These are phyloP conservation scores for Lordiphosa collinella DNA, from an alignment of 1,140 invertebrate species.

Conservation along the genomic window DNA sequence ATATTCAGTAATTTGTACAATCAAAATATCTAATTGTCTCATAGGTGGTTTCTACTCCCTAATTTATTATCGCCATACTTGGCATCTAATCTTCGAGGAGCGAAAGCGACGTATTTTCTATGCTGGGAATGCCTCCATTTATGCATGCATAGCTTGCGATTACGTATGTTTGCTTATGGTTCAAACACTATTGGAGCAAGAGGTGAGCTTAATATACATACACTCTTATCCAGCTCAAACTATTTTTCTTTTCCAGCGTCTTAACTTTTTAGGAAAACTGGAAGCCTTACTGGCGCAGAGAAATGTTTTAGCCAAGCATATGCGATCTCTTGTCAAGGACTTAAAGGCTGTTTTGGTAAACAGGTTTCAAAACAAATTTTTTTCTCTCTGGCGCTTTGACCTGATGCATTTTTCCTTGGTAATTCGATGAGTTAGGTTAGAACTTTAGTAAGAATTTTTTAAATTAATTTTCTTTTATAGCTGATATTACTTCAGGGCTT, in stretches of 20 bases:
- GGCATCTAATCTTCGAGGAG: slow-evolving; percentile 54
- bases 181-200: slow-evolving; percentile 26
- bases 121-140: slow-evolving; percentile 59
- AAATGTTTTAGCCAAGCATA: slow-evolving; percentile 2
- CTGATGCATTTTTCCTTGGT: slow-evolving; percentile 29
- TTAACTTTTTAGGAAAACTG: slow-evolving; percentile 12
- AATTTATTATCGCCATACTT: slow-evolving; percentile 47
- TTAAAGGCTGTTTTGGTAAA: slow-evolving; percentile 19
- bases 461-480: slow-evolving; percentile 15
- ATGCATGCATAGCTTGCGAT: slow-evolving; percentile 59
- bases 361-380: slow-evolving; percentile 21
- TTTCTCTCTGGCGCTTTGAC: slow-evolving; percentile 30
- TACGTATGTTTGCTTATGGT: slow-evolving; percentile 43
- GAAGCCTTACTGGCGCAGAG: slow-evolving; percentile 9
- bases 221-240: too few relatives aligned
- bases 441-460: not conserved
- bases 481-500: slow-evolving; percentile 27
- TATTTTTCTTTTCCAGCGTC: slow-evolving; percentile 16
- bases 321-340: slow-evolving; percentile 30
- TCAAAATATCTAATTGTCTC: slow-evolving; percentile 29
- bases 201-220: slow-evolving; percentile 23
- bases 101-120: slow-evolving; percentile 55
- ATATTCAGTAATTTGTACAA: too few relatives aligned
- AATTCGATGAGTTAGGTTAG: not conserved
- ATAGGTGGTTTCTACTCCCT: slow-evolving; percentile 41